A percentile compares a stretch with the other conserved stretches of the same genome.
phyloP scores from a whole-genome alignment of 2,113 vertebrate species.

The Caloenas nicobarica region DNA sequence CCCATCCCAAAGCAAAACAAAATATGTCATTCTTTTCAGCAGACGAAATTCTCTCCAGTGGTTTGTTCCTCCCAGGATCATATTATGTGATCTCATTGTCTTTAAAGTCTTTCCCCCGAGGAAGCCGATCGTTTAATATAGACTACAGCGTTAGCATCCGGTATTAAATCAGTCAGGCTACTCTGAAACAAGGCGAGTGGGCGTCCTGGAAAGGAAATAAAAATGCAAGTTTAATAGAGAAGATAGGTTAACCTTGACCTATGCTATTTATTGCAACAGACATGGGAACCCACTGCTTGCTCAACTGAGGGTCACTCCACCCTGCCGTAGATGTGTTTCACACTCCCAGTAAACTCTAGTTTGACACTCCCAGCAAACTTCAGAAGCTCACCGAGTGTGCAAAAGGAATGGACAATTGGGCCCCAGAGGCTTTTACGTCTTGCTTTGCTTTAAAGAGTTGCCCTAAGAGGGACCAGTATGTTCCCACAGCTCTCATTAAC shows the following conservation, averaged over 20 bases:
- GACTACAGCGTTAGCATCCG: conserved; percentile 78
- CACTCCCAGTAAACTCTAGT: neutral
- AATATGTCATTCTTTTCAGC: conserved; percentile 20
- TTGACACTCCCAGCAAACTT: neutral
- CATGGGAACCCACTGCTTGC: neutral
- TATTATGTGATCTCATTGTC: conserved; percentile 19
- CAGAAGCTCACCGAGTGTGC: neutral
- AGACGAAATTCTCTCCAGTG: conserved; percentile 20
- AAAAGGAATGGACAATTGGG: neutral
- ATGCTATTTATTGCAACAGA: neutral
- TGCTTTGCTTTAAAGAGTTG: neutral
- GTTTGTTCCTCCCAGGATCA: conserved; percentile 31
- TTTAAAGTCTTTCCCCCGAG: conserved; percentile 43
- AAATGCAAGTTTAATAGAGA: neutral
- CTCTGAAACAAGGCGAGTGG: conserved; percentile 83
- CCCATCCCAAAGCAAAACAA: conserved; percentile 49
- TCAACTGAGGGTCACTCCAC: neutral
- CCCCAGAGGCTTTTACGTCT: neutral
- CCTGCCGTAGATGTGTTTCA: neutral
- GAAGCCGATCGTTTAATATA: conserved; percentile 80
- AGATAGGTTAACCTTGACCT: neutral
- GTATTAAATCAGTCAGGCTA: conserved; percentile 79
- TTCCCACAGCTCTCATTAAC: neutral
- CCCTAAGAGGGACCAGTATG: neutral
- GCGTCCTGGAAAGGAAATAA: conserved; percentile 78